These are phyloP conservation scores for Campoletis raptor DNA, from an alignment of 2,888 invertebrate genomes.

Conservation along the genomic window DNA sequence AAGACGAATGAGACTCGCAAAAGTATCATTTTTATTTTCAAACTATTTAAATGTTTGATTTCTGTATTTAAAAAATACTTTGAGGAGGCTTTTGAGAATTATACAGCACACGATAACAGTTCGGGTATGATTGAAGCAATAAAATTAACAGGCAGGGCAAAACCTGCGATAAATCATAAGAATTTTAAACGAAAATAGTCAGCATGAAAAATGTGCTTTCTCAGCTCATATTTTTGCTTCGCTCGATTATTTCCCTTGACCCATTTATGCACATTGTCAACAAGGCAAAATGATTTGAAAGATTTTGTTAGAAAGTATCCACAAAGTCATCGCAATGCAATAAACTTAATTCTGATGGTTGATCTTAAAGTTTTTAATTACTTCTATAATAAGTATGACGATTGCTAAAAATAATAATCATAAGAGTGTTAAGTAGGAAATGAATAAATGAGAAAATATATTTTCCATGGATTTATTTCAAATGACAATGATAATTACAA, in stretches of 20 bases:
- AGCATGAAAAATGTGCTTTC: constrained; percentile 40
- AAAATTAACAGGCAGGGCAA: background rate
- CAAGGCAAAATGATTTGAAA: background rate
- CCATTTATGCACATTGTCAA: constrained; percentile 7
- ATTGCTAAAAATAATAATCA: background rate
- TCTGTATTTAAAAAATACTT: background rate
- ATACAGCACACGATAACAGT: constrained; percentile 7
- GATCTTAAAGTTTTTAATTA: background rate
- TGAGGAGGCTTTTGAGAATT: background rate
- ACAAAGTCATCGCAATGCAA: background rate
- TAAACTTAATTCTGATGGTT: background rate
- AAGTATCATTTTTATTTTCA: constrained; percentile 1
- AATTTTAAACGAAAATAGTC: constrained; percentile 6
- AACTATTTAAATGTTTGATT: background rate
- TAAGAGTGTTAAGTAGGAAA: background rate
- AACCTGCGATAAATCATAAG: background rate
- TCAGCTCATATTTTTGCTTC: constrained; percentile 53
- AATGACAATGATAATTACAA: constrained; percentile 40
- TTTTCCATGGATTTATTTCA: constrained; percentile 45
- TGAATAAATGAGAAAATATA: background rate
- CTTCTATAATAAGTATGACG: background rate
- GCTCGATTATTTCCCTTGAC: constrained; percentile 41
- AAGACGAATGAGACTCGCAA: constrained; percentile 29
- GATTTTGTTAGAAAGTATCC: background rate
- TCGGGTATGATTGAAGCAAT: constrained; percentile 34